These are phyloP conservation scores for Phenacoccus solenopsis DNA, from an alignment of 1,140 invertebrate genomes.

Conservation along the genomic window DNA sequence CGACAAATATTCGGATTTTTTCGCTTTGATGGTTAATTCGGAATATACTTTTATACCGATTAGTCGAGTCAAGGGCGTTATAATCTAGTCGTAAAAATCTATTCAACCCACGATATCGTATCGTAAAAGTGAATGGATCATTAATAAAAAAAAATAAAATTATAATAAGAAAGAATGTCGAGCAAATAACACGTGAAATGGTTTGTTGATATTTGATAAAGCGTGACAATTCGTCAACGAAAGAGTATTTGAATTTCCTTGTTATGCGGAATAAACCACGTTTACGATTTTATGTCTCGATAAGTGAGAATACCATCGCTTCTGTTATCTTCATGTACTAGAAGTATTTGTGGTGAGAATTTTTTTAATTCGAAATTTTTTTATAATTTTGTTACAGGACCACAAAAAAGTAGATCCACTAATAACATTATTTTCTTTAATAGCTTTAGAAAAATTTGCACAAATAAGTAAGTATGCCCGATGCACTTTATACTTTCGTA, in stretches of 20 bases:
- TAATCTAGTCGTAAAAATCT: neutral
- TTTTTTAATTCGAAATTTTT: too few species aligned
- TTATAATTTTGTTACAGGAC: conserved; percentile 36
- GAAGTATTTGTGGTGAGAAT: too few species aligned
- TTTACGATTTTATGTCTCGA: too few species aligned
- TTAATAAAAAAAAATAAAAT: neutral
- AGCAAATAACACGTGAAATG: neutral
- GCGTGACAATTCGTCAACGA: too few species aligned
- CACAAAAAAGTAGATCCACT: conserved; percentile 48
- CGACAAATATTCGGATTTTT: neutral
- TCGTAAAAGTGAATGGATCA: too few species aligned
- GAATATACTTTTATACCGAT: neutral
- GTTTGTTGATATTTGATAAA: neutral
- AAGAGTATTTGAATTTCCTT: too few species aligned
- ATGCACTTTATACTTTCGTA: conserved; percentile 5
- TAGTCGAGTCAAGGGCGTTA: neutral
- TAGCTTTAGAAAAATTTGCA: conserved; percentile 88
- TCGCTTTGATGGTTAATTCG: neutral
- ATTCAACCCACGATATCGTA: neutral
- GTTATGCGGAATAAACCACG: too few species aligned
- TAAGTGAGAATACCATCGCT: too few species aligned
- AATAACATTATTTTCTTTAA: conserved; percentile 74
- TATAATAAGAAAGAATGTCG: neutral
- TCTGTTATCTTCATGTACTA: neutral
- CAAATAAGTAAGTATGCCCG: conserved; percentile 58